Conservation (phyloP, 1,140 invertebrate species). For the Conus betulinus region DNA sequence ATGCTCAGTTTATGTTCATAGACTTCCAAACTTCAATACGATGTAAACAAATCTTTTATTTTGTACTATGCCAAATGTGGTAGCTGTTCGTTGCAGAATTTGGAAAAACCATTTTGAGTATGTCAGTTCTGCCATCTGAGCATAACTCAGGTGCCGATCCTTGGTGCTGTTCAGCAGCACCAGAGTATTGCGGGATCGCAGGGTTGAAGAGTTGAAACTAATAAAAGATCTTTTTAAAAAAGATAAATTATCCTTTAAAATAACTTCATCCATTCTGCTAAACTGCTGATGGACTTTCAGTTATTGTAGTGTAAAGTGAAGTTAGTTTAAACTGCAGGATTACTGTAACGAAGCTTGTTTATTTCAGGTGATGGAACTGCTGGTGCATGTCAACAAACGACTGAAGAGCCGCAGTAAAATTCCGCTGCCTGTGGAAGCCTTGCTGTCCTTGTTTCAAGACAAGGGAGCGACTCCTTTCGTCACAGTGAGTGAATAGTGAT, state of each 20-base stretch:
- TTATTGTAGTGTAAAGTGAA: neutral
- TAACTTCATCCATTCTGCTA: neutral
- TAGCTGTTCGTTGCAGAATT: too few relatives aligned
- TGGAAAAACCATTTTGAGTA: too few relatives aligned
- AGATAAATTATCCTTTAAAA: neutral
- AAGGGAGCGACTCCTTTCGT: conserved; percentile 87
- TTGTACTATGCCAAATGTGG: too few relatives aligned
- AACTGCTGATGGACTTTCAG: neutral
- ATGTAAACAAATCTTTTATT: too few relatives aligned
- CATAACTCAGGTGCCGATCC: too few relatives aligned
- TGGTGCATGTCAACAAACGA: conserved; percentile 93
- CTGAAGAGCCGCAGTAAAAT: conserved; percentile 89
- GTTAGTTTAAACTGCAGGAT: neutral
- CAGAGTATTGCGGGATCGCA: too few relatives aligned
- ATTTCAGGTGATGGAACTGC: conserved; percentile 91
- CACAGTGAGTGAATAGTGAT: conserved; percentile 79
- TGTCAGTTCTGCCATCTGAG: too few relatives aligned
- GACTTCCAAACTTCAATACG: too few relatives aligned
- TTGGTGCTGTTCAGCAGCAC: too few relatives aligned
- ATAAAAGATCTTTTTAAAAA: neutral
- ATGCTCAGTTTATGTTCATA: too few relatives aligned
- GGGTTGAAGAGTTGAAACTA: too few relatives aligned
- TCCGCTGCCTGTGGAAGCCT: conserved; percentile 89
- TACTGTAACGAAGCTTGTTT: neutral
- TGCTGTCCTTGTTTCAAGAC: conserved; percentile 89